Evolutionary conservation across 2,888 invertebrate species (phyloP).

Genomic region (Yponomeuta sedellus): DNA sequence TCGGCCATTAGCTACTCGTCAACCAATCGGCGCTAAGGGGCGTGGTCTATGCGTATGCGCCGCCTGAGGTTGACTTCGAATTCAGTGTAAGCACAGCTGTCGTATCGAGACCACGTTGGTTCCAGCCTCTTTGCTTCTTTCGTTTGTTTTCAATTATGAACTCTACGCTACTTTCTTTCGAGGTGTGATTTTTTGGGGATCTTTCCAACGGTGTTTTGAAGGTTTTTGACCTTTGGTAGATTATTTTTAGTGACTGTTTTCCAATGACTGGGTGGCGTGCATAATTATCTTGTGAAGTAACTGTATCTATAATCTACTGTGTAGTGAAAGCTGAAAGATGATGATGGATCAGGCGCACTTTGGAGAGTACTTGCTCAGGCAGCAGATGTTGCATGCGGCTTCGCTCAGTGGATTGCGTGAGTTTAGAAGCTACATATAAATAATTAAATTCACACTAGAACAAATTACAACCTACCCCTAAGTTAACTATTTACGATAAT

Average conservation of each 20-base stretch:
- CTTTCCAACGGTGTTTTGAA: conserved; percentile 20
- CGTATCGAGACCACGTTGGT: conserved; percentile 36
- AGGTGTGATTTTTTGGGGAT: conserved; percentile 24
- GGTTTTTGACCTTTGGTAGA: not conserved
- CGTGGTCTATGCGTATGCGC: conserved; percentile 63
- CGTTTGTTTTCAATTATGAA: conserved; percentile 53
- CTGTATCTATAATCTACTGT: conserved; percentile 31
- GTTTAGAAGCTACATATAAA: conserved; percentile 29
- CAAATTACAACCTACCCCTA: too few relatives aligned
- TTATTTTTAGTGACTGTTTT: not conserved
- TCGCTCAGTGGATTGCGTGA: conserved; percentile 66
- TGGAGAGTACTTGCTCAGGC: conserved; percentile 67
- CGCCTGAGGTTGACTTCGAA: conserved; percentile 44
- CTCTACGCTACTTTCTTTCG: conserved; percentile 38
- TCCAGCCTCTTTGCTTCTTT: conserved; percentile 36
- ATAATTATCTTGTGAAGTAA: conserved; percentile 47
- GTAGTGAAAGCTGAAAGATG: conserved; percentile 39
- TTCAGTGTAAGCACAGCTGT: conserved; percentile 67
- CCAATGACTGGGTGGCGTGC: not conserved
- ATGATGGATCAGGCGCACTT: conserved; percentile 74
- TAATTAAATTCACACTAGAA: not conserved
- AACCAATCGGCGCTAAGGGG: conserved; percentile 51
- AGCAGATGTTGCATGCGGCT: conserved; percentile 70
- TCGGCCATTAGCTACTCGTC: conserved; percentile 46
- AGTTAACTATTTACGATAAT: too few relatives aligned